Conservation (phyloP, 2,113 vertebrate genomes). For the Microcebus jonahi region DNA sequence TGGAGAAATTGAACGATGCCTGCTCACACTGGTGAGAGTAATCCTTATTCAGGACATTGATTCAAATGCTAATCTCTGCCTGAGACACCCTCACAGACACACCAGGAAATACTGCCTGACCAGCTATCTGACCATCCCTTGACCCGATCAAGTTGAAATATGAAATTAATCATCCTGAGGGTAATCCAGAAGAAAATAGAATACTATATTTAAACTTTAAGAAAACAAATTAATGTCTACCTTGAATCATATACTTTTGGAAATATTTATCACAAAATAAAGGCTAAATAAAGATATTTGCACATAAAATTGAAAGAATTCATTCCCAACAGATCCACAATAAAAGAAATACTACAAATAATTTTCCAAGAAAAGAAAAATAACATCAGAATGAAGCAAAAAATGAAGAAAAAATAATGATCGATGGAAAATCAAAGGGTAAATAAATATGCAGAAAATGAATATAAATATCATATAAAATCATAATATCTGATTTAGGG, state of each 20-base stretch:
- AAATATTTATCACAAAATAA: constrained; percentile 2
- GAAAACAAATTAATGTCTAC: neutral
- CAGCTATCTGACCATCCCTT: neutral
- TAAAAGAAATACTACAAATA: neutral
- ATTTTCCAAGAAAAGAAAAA: neutral
- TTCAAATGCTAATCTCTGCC: neutral
- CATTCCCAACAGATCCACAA: neutral
- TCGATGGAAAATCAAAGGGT: neutral
- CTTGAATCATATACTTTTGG: neutral
- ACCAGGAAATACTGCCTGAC: neutral
- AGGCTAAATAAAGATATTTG: neutral
- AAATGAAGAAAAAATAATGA: neutral
- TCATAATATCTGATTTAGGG: neutral
- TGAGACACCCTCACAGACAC: neutral
- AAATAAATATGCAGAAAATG: neutral
- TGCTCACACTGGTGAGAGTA: rapidly evolving
- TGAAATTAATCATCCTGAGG: neutral
- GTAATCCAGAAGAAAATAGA: neutral
- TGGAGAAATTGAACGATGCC: too few species aligned
- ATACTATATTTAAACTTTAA: neutral
- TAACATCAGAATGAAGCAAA: neutral
- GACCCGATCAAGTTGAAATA: neutral
- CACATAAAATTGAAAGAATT: neutral
- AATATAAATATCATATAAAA: neutral
- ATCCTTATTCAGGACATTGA: neutral